Evolutionary conservation across 2,797 vertebrate species (phyloP), one percentile per base, ranked within the genome.

Genomic region (Chanos chanos): DNA sequence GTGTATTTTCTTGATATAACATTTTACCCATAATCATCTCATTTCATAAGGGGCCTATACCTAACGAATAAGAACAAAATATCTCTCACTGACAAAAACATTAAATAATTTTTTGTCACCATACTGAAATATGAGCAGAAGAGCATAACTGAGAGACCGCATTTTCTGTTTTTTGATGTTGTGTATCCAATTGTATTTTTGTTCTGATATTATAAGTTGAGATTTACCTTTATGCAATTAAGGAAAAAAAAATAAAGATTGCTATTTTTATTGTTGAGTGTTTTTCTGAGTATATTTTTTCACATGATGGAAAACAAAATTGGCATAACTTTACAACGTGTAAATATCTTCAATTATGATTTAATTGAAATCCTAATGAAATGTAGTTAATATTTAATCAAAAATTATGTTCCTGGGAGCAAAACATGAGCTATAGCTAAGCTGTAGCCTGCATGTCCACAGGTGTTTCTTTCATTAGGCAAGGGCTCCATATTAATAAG

Each of bases 201-300:
- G 9, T 36, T n/a, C n/a, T n/a, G n/a, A 33, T 53, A 27, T 34
- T 37, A 39, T 51, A 27, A 0, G 2, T 19, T 51, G 6, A 37
- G 13, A 37, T 24, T 36, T 52, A 52, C 52, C 18, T 21, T 50
- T 25, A 16, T 24, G 50, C 48, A 51, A 51, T 13, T 51, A n/a
- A n/a, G 30, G 24, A 5, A 3, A 3, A 1, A 93, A 71, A 86
- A 92, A 97, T 94, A 96, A 96, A 96, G 89, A 90, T 92, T 87
- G 89, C 83, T 70, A 90, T 86, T 89, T 87, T 86, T 86, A 83
- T 84, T 83, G 81, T 85, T 80, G 61, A 70, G 78, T 58, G 22
- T 55, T 27, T 37, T 15, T 51, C 49, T 3, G 9, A 24, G 1
- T 34, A n/a, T 18, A 13, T 51, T 21, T n/a, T 34, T 34, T 51